Conservation (phyloP, 1,140 invertebrate genomes). For the Pemphigus obesinymphae region DNA sequence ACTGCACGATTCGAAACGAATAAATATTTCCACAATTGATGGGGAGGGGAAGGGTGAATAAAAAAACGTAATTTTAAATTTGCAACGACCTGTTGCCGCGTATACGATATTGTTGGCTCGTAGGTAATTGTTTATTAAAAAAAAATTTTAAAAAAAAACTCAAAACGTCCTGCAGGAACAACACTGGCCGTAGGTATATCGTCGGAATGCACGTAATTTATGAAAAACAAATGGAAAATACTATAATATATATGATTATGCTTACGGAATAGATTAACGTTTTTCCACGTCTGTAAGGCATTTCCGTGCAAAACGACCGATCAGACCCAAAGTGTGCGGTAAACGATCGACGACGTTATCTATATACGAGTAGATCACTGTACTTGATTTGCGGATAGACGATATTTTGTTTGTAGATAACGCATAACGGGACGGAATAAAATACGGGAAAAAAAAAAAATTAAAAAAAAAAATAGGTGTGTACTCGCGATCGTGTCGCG, state of each 20-base stretch:
- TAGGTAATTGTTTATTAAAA: too few relatives aligned
- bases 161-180: too few relatives aligned
- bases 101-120: not conserved
- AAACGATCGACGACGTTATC: not conserved
- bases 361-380: not conserved
- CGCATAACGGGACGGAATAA: not conserved
- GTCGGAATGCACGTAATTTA: too few relatives aligned
- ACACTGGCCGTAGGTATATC: too few relatives aligned
- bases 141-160: too few relatives aligned
- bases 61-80: not conserved
- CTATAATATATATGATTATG: not conserved
- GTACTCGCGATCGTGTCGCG: not conserved
- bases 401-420: not conserved
- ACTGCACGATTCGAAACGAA: too few relatives aligned
- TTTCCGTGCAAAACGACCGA: not conserved
- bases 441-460: not conserved
- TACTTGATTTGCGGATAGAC: not conserved
- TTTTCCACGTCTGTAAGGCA: slow-evolving; percentile 3
- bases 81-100: not conserved
- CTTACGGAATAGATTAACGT: slow-evolving; percentile 6
- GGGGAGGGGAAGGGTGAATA: too few relatives aligned
- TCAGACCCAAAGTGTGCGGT: not conserved
- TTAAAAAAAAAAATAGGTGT: not conserved
- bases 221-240: too few relatives aligned
- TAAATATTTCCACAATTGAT: too few relatives aligned